Conservation (phyloP, 2,888 invertebrate species). For the Amphimallon solstitiale region DNA sequence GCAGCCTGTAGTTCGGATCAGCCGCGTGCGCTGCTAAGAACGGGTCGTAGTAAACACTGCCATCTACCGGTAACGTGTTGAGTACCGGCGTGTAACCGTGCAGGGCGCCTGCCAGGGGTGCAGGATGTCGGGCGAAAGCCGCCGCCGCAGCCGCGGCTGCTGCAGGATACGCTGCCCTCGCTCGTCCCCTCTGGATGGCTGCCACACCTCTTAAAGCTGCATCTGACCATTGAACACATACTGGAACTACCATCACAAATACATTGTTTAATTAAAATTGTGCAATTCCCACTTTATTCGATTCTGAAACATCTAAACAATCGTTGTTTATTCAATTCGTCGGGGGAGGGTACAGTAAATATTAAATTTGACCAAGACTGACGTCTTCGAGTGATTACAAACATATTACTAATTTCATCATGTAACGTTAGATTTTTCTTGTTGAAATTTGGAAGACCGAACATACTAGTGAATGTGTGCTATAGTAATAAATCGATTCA, state of each 20-base stretch:
- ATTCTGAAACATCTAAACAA: conserved; percentile 58
- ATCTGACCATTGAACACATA: conserved; percentile 93
- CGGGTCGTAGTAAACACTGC: conserved; percentile 95
- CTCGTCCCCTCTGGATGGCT: conserved; percentile 82
- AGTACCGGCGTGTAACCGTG: conserved; percentile 84
- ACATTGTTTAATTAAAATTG: conserved; percentile 19
- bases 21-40: conserved; percentile 90
- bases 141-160: conserved; percentile 81
- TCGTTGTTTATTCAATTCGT: no score
- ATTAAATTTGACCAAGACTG: no score
- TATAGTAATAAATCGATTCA: no score
- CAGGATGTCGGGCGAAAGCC: conserved; percentile 73
- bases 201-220: conserved; percentile 86
- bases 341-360: no score
- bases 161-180: conserved; percentile 72
- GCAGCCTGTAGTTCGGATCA: conserved; percentile 90
- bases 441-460: no score
- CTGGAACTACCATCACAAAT: conserved; percentile 70
- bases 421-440: no score
- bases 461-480: no score
- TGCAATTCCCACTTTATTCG: conserved; percentile 36
- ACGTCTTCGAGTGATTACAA: no score
- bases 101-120: conserved; percentile 77
- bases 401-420: no score
- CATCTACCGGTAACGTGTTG: conserved; percentile 63